These are phyloP conservation scores for Rhamnusium bicolor DNA, from an alignment of 2,888 invertebrate genomes.

Conservation along the genomic window DNA sequence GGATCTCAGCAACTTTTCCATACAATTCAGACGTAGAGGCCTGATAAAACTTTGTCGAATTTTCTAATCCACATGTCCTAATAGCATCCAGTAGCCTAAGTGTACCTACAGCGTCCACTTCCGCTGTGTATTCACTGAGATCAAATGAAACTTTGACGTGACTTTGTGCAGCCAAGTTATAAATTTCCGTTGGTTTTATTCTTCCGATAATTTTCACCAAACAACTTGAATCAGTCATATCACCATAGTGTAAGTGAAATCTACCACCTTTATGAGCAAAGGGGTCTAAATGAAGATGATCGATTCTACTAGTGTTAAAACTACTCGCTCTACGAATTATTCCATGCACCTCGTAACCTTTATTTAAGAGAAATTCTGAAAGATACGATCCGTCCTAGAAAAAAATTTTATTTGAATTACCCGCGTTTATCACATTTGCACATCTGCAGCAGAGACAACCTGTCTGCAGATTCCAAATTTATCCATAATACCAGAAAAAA, in stretches of 20 bases:
- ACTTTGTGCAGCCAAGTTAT: constrained; percentile 98
- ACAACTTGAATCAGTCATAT: constrained; percentile 98
- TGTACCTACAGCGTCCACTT: constrained; percentile 97
- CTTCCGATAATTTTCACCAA: constrained; percentile 86
- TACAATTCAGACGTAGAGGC: constrained; percentile 97
- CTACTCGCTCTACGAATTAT: constrained; percentile 95
- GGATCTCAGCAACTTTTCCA: constrained; percentile 93
- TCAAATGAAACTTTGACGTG: constrained; percentile 99
- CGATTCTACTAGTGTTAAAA: constrained; percentile 97
- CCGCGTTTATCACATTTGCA: background rate
- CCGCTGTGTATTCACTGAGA: constrained; percentile 98
- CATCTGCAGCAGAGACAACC: background rate
- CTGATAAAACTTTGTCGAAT: constrained; percentile 90
- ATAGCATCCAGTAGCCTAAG: constrained; percentile 93
- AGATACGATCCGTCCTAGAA: constrained; percentile 97
- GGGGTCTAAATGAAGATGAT: constrained; percentile 95
- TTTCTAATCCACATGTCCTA: constrained; percentile 88
- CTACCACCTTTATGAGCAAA: constrained; percentile 87
- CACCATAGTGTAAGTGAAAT: constrained; percentile 98
- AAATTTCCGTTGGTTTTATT: constrained; percentile 92
- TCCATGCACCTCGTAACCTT: constrained; percentile 97
- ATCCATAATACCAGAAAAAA: background rate
- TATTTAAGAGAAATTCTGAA: constrained; percentile 92
- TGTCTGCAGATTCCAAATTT: background rate
- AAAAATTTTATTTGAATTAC: constrained; percentile 34